These are phyloP conservation scores for Halichoerus grypus DNA, from an alignment of 2,113 vertebrate species.

Conservation along the genomic window DNA sequence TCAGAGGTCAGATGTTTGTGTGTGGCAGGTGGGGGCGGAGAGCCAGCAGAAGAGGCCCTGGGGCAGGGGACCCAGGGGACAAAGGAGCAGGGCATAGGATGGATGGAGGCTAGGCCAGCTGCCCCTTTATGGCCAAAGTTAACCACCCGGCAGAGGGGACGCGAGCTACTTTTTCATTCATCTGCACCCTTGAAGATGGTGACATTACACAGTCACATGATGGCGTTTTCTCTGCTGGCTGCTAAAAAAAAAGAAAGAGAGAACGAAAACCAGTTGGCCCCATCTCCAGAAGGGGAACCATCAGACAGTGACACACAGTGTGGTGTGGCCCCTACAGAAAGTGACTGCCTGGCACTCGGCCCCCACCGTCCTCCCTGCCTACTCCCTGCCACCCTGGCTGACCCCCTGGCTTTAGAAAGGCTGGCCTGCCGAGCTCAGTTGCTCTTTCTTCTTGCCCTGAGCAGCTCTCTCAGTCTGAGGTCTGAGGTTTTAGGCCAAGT, in stretches of 20 bases:
- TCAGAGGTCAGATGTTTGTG: neutral
- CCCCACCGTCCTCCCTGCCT: neutral
- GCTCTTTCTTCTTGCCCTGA: neutral
- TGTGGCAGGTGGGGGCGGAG: accelerated
- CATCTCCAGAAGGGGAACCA: neutral
- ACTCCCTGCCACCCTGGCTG: accelerated
- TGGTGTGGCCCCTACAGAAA: neutral
- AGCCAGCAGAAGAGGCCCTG: neutral
- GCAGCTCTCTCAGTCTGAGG: neutral
- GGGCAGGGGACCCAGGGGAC: accelerated
- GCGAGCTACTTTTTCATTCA: neutral
- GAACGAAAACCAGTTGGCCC: neutral
- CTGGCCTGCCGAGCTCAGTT: too few species aligned
- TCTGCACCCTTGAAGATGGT: neutral
- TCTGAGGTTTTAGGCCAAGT: neutral
- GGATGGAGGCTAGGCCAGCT: neutral
- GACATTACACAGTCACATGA: neutral
- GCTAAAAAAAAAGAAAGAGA: neutral
- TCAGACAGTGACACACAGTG: accelerated
- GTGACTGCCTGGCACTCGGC: neutral
- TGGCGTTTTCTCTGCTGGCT: neutral
- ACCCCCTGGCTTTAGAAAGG: neutral
- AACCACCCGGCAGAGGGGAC: neutral
- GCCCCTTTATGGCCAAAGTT: neutral
- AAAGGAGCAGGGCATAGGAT: neutral